These are phyloP conservation scores for Oeneis ivallda DNA, from an alignment of 2,888 invertebrate genomes.

Conservation along the genomic window DNA sequence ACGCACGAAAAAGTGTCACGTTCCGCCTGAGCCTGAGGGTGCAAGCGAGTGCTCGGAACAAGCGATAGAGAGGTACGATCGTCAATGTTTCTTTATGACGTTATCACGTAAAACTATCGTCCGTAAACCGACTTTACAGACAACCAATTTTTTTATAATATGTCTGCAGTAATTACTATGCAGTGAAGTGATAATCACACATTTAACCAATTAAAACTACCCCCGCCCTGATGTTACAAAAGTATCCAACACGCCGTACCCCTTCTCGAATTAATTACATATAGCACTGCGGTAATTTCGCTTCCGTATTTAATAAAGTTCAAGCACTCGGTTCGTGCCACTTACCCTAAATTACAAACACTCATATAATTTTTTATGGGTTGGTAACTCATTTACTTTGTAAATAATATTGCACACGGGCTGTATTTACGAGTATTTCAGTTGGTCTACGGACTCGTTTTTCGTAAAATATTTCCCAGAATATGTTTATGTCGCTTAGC, in stretches of 20 bases:
- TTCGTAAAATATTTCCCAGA: slow-evolving; percentile 27
- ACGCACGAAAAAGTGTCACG: too few relatives aligned
- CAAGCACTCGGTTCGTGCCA: slow-evolving; percentile 36
- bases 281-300: slow-evolving; percentile 37
- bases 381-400: slow-evolving; percentile 39
- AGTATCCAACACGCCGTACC: slow-evolving; percentile 19
- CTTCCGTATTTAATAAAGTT: slow-evolving; percentile 40
- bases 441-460: slow-evolving; percentile 28
- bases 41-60: too few relatives aligned
- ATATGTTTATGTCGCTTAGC: slow-evolving; percentile 17
- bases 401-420: slow-evolving; percentile 30
- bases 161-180: slow-evolving; percentile 50
- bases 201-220: slow-evolving; percentile 12
- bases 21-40: too few relatives aligned
- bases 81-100: too few relatives aligned
- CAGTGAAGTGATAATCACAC: not conserved
- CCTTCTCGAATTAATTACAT: slow-evolving; percentile 37
- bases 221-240: slow-evolving; percentile 8
- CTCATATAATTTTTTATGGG: slow-evolving; percentile 39
- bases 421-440: slow-evolving; percentile 29
- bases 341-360: slow-evolving; percentile 41
- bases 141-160: too few relatives aligned
- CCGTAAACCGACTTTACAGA: too few relatives aligned
- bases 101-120: too few relatives aligned
- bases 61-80: too few relatives aligned